Base-by-base conservation (phyloP, 2,888 invertebrate species). In the Acanthococcus lagerstroemiae region DNA sequence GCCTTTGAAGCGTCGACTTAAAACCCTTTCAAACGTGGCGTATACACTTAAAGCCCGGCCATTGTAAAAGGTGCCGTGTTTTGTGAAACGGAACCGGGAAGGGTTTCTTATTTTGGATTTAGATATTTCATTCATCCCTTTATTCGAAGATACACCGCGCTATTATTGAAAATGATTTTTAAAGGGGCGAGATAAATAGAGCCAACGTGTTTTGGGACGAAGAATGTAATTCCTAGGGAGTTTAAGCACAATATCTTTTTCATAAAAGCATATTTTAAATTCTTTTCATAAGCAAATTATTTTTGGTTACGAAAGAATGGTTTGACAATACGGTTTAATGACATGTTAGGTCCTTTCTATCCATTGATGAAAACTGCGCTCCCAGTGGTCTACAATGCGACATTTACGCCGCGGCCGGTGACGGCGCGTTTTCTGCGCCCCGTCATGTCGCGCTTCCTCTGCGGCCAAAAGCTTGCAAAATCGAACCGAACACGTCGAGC, bases 201-300 rank as follows among this genome's bases (percentile, higher is more conserved):
- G 58, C 58, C 24, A 58, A 58, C 58, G 58, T 58, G 58, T 58
- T 58, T 58, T 17, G 58, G 58, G 26, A 46, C 25, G 58, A 58
- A 58, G 58, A 58, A 58, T 58, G 58, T 58, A 58, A 58, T 58
- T 58, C 58, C 45, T 58, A 58, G 58, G 58, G 58, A 58, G 58
- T 58, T 58, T 58, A 58, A 58, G 58, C 58, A 58, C 58, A 58
- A 58, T 58, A 58, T 58, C 58, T 58, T 58, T 58, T 58, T 58
- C 58, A 58, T 58, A 58, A 58, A 58, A 58, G 58, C 58, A 58
- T 58, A 58, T 58, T 58, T 58, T 58, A 58, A 58, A 58, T 58
- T 58, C 58, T 58, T 58, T 58, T 58, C 58, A 58, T 58, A 58
- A 58, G 58, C 58, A 58, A 58, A 58, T 58, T 58, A 58, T 58